Conservation (phyloP, 2,797 vertebrate species). For the Anabas testudineus region DNA sequence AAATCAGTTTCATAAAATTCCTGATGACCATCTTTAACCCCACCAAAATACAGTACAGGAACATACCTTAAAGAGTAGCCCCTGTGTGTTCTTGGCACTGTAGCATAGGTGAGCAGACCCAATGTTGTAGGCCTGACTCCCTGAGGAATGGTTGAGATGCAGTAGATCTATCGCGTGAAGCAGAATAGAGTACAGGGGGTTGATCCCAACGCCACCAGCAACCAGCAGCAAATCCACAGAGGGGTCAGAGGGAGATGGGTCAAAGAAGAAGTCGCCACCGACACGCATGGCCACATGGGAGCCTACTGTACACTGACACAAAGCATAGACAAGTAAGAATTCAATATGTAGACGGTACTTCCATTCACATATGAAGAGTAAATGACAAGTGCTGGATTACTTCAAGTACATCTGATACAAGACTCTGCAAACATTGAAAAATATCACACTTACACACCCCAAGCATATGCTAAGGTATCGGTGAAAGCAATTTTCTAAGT, state of each 20-base stretch:
- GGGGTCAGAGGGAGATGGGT: constrained; percentile 89
- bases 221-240: constrained; percentile 90
- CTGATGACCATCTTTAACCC: neutral
- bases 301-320: constrained; percentile 86
- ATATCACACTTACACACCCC: neutral
- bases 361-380: neutral
- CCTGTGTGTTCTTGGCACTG: constrained; percentile 89
- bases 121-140: constrained; percentile 76
- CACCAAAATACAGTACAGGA: neutral
- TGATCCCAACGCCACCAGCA: constrained; percentile 96
- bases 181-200: constrained; percentile 96
- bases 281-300: constrained; percentile 91
- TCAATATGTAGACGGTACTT: neutral
- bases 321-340: neutral
- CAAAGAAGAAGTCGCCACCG: constrained; percentile 95
- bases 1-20: neutral
- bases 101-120: constrained; percentile 89
- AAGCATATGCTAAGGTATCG: neutral
- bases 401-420: neutral
- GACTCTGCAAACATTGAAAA: constrained; percentile 27
- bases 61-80: constrained; percentile 94
- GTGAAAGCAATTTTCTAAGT: constrained; percentile 23
- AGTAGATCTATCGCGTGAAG: constrained; percentile 90
- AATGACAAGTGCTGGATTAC: constrained; percentile 6
- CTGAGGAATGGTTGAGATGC: constrained; percentile 58